A percentile compares a stretch with the other conserved stretches of the same genome.
These are phyloP conservation scores for Calliphora vicina DNA, from an alignment of 1,140 invertebrate species.

Conservation along the genomic window DNA sequence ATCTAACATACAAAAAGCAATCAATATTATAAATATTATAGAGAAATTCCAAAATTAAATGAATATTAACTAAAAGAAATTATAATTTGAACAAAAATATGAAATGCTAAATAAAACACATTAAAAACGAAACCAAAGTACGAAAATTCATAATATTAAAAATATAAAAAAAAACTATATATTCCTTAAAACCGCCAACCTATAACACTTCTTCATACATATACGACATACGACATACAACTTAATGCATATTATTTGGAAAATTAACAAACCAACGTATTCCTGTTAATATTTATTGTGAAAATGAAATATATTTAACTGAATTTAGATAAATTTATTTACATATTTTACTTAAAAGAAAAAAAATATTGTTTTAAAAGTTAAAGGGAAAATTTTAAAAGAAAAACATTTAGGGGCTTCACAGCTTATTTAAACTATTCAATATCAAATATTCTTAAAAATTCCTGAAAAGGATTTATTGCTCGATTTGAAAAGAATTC, in stretches of 20 bases:
- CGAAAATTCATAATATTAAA: constrained; percentile 22
- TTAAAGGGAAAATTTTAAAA: too few relatives aligned
- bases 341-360: too few relatives aligned
- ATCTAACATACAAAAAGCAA: background rate
- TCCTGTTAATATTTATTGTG: background rate
- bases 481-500: too few relatives aligned
- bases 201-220: background rate
- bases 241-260: background rate
- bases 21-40: constrained; percentile 14
- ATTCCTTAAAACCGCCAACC: background rate
- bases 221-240: background rate
- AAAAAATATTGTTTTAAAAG: too few relatives aligned
- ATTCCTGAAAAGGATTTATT: too few relatives aligned
- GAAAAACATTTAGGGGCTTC: too few relatives aligned
- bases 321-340: too few relatives aligned
- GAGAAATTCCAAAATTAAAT: background rate
- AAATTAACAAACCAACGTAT: background rate
- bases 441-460: too few relatives aligned
- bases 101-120: background rate
- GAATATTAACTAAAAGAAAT: background rate
- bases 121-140: constrained; percentile 35
- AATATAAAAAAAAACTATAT: background rate
- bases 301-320: too few relatives aligned
- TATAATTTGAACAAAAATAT: background rate
- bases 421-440: too few relatives aligned